A percentile compares a stretch with the other conserved stretches of the same genome.
Evolutionary conservation across 2,113 vertebrate species (phyloP).

Genomic region (Tinamus guttatus): DNA sequence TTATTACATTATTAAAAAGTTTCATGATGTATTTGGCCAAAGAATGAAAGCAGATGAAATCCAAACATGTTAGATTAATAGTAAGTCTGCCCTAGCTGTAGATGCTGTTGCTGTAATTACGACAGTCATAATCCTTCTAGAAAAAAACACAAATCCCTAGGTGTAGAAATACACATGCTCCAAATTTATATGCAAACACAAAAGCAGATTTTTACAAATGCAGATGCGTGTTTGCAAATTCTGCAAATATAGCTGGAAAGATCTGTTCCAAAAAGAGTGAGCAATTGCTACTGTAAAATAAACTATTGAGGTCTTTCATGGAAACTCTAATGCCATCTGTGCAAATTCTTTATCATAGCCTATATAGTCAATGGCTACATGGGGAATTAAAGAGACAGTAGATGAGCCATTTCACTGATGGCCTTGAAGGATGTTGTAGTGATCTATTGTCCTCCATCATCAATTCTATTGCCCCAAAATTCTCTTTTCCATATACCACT

Average conservation of each 20-base stretch:
- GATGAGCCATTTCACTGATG: too few relatives aligned
- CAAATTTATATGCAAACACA: not conserved
- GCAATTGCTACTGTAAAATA: not conserved
- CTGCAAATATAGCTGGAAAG: not conserved
- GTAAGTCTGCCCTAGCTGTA: not conserved
- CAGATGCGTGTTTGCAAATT: not conserved
- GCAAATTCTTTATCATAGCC: conserved; percentile 33
- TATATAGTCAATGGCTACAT: conserved; percentile 5
- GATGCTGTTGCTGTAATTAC: not conserved
- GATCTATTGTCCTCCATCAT: conserved; percentile 5
- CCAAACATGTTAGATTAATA: not conserved
- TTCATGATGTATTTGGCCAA: not conserved
- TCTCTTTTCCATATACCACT: not conserved
- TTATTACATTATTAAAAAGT: not conserved
- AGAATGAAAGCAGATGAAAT: not conserved
- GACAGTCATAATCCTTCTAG: not conserved
- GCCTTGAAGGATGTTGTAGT: conserved; percentile 19
- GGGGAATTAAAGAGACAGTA: not conserved
- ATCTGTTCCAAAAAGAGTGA: not conserved
- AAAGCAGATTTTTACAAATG: not conserved
- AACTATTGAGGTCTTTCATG: conserved; percentile 10
- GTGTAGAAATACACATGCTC: not conserved
- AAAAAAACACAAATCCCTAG: not conserved
- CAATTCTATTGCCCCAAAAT: not conserved
- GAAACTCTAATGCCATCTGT: conserved; percentile 7